Evolutionary conservation across 2,888 invertebrate species (phyloP), one percentile per base, ranked within the genome.

Genomic region (Tribolium freemani): DNA sequence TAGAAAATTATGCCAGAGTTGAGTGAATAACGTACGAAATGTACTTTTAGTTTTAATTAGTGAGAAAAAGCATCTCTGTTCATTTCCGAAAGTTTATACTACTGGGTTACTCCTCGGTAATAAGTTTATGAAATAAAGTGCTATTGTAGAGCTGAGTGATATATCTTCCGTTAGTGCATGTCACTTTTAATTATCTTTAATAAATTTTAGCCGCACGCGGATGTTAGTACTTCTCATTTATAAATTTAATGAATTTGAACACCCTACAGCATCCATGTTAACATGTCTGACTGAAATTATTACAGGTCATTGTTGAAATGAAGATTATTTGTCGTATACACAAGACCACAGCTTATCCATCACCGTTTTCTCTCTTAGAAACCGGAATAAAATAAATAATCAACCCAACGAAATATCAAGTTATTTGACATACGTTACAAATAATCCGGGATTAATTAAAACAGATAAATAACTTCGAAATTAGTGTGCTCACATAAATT

Each of bases 181-280:
- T 77, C 78, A 78, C 73, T 76, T 77, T 76, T 78, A 78, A 78
- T 79, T 78, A 75, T 78, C 72, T 75, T 77, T 75, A 77, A 78
- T 80, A 76, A 79, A 79, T 79, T 80, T 74, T 56, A 72, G 75
- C 76, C 73, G 69, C 73, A 69, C 73, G 70, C 75, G 76, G 72
- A 75, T 74, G 76, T 74, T 77, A 74, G 72, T 74, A 73, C 72
- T 61, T 69, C 74, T 60, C 76, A 73, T 77, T 77, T 76, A 69
- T 75, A 77, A 74, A 71, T 75, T 77, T 77, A 73, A 78, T 78
- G 74, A 74, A 77, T 77, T 75, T 75, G 64, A 73, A 71, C 68
- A 70, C 69, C 58, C 56, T 56, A 21, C 26, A 61, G 46, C 61
- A 69, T 60, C 64, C 21, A 64, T 70, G 63, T 70, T 54, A 63